phyloP scores from a whole-genome alignment of 2,888 invertebrate species.

The Acholoe squamosa region DNA sequence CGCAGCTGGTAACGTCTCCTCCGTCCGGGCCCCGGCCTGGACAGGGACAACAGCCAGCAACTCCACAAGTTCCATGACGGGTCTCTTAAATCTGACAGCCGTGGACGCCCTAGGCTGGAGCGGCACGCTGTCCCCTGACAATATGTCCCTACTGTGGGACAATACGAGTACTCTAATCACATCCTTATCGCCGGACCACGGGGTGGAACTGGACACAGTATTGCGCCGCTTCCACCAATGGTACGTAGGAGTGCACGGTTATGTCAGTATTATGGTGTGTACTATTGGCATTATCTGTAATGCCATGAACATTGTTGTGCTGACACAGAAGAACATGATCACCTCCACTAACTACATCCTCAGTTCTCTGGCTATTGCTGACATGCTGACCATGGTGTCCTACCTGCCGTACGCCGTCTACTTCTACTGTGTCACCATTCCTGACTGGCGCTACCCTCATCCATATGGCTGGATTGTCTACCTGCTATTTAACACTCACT shows the following conservation, averaged over 20 bases:
- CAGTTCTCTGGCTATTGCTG: slow-evolving; percentile 92
- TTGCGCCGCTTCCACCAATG: slow-evolving; percentile 74
- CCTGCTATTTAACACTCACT: slow-evolving; percentile 79
- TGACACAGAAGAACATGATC: slow-evolving; percentile 92
- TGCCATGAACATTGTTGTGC: slow-evolving; percentile 94
- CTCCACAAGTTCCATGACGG: slow-evolving; percentile 43
- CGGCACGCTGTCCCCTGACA: not conserved
- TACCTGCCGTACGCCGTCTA: slow-evolving; percentile 87
- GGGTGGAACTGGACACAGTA: slow-evolving; percentile 31
- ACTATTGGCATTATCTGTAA: slow-evolving; percentile 95
- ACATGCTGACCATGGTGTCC: slow-evolving; percentile 93
- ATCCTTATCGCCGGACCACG: not conserved
- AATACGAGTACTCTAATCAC: not conserved
- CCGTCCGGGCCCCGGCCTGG: not conserved
- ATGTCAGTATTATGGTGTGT: slow-evolving; percentile 93
- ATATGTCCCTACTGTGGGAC: slow-evolving; percentile 7
- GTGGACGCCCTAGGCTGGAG: not conserved
- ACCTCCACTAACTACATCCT: slow-evolving; percentile 96
- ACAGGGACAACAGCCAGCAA: not conserved
- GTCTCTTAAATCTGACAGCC: slow-evolving; percentile 35
- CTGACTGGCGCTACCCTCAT: slow-evolving; percentile 71
- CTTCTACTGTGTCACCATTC: slow-evolving; percentile 69
- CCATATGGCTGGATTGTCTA: slow-evolving; percentile 79
- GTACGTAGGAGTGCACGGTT: slow-evolving; percentile 88
- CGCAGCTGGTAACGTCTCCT: slow-evolving; percentile 1